Conservation (phyloP, 2,797 vertebrate genomes). For the Typhlichthys eigenmanni region DNA sequence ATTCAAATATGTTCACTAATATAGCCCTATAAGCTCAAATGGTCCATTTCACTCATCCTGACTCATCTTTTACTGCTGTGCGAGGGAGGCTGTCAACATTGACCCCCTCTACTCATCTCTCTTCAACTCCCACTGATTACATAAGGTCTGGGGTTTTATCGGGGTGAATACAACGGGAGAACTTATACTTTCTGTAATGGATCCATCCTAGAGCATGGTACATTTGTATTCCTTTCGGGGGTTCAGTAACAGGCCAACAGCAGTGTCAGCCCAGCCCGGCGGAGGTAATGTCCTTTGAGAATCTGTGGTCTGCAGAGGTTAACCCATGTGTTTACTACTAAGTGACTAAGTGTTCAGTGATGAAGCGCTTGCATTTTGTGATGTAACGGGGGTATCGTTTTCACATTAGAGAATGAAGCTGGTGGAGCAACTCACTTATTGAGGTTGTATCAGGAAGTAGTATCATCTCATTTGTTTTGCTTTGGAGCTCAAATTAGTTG, state of each 20-base stretch:
- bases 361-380: background rate
- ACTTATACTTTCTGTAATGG: slow-evolving; percentile 1
- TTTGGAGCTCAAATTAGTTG: slow-evolving; percentile 56
- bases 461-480: slow-evolving; percentile 58
- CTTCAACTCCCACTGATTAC: slow-evolving; percentile 25
- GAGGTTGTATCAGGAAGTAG: slow-evolving; percentile 38
- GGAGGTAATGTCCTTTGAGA: background rate
- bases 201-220: slow-evolving; percentile 1
- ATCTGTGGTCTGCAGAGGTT: background rate
- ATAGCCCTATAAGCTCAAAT: slow-evolving; percentile 25
- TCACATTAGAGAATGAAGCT: slow-evolving; percentile 31
- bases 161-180: slow-evolving; percentile 20
- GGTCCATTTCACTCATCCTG: slow-evolving; percentile 37
- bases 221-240: slow-evolving; percentile 15
- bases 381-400: background rate
- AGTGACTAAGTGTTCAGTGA: slow-evolving; percentile 15
- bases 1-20: slow-evolving; percentile 43
- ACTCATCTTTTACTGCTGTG: slow-evolving; percentile 17
- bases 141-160: slow-evolving; percentile 33
- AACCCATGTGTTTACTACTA: slow-evolving; percentile 16
- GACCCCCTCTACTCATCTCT: slow-evolving; percentile 17
- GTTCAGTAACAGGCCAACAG: slow-evolving; percentile 13
- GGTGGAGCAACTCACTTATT: slow-evolving; percentile 45
- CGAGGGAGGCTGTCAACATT: slow-evolving; percentile 20
- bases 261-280: background rate